phyloP scores from a whole-genome alignment of 2,113 vertebrate genomes.

The Pongo abelii region DNA sequence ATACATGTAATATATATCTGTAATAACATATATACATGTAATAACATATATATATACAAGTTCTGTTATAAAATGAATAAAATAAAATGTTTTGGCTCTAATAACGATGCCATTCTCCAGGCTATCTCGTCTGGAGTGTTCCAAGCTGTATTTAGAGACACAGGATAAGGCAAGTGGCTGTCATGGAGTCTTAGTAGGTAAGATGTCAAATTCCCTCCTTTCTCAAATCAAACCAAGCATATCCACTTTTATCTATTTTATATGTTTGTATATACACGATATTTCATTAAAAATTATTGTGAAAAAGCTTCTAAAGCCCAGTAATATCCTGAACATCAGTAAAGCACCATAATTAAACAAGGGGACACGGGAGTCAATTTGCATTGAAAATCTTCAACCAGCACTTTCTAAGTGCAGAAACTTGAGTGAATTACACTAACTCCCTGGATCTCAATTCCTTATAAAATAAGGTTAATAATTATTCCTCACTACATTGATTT shows the following conservation, averaged over 20 bases:
- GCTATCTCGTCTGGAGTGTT: neutral
- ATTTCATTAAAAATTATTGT: slow-evolving; percentile 30
- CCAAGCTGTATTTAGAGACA: neutral
- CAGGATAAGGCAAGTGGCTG: neutral
- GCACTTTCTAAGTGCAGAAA: neutral
- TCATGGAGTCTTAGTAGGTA: neutral
- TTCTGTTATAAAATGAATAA: neutral
- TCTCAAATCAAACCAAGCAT: neutral
- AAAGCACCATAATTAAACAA: slow-evolving; percentile 34
- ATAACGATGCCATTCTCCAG: neutral
- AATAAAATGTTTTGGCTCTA: neutral
- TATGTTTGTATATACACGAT: neutral
- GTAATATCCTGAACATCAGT: neutral
- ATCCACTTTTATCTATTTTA: slow-evolving; percentile 2
- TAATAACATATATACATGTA: too few species aligned
- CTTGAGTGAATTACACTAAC: slow-evolving; percentile 28
- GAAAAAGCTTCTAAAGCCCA: slow-evolving; percentile 4
- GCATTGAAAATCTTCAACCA: neutral
- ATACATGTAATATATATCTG: neutral
- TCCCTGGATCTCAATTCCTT: neutral
- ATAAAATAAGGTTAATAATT: slow-evolving; percentile 38
- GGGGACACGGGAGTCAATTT: neutral
- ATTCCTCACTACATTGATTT: neutral
- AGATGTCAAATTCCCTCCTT: neutral
- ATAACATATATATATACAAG: neutral